Evolutionary conservation across 2,797 vertebrate species (phyloP).

Genomic region (Sarcoramphus papa): DNA sequence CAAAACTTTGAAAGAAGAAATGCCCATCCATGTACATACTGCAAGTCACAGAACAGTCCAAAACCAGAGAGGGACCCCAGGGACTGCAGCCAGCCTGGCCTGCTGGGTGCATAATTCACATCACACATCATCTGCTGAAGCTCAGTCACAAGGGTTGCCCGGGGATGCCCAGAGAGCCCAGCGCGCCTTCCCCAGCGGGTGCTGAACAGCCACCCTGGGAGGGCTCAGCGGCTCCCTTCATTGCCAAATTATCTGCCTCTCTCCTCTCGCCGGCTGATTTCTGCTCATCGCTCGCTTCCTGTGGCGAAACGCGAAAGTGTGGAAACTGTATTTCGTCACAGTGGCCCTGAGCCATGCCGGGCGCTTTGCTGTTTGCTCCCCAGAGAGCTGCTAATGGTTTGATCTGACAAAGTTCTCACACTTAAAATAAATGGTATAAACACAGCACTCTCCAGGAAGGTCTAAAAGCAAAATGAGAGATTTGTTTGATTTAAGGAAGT

Average conservation of each 20-base stretch:
- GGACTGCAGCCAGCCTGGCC: neutral
- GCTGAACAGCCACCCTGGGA: neutral
- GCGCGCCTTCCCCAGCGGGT: neutral
- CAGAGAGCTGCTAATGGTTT: neutral
- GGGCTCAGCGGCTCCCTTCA: neutral
- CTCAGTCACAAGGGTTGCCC: neutral
- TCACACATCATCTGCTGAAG: fast-evolving
- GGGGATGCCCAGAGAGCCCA: neutral
- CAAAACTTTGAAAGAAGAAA: neutral
- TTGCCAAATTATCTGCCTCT: neutral
- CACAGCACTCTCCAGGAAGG: neutral
- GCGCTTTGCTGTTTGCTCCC: neutral
- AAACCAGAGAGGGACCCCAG: neutral
- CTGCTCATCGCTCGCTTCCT: neutral
- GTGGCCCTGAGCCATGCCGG: fast-evolving
- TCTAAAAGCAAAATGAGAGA: neutral
- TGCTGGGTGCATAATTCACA: neutral
- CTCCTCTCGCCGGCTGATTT: neutral
- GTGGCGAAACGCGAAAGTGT: neutral
- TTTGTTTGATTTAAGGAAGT: neutral
- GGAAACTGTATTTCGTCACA: neutral
- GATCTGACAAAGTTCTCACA: neutral
- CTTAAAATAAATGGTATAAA: neutral
- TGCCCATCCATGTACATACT: fast-evolving
- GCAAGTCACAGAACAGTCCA: neutral